These are phyloP conservation scores for Eupeodes latifasciatus DNA, from an alignment of 2,888 invertebrate genomes.

Conservation along the genomic window DNA sequence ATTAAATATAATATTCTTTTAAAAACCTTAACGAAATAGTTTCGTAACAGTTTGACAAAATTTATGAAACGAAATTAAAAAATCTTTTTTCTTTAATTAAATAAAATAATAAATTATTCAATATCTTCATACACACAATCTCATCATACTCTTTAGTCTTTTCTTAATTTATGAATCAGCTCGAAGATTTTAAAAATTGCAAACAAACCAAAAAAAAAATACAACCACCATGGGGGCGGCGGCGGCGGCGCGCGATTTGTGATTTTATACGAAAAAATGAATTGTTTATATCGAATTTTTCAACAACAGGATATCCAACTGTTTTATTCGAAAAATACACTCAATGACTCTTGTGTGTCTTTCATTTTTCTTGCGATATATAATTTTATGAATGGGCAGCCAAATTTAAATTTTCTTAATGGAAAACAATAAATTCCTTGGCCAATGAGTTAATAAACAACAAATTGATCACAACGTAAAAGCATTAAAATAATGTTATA, in stretches of 20 bases:
- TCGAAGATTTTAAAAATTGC: background rate
- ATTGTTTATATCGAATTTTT: slow-evolving; percentile 40
- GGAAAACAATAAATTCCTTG: slow-evolving; percentile 29
- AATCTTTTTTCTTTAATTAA: too few species aligned
- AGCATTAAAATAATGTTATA: background rate
- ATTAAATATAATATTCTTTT: too few species aligned
- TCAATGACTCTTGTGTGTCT: slow-evolving; percentile 12
- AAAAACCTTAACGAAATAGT: too few species aligned
- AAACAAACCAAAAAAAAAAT: background rate
- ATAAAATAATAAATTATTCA: too few species aligned
- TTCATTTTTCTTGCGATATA: slow-evolving; percentile 7
- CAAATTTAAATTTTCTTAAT: slow-evolving; percentile 47
- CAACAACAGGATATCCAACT: slow-evolving; percentile 60
- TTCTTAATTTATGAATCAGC: background rate
- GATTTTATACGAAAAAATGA: background rate
- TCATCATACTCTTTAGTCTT: background rate
- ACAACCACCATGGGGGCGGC: background rate
- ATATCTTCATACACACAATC: too few species aligned
- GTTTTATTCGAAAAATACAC: slow-evolving; percentile 41
- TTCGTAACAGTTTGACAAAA: too few species aligned
- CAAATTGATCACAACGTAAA: slow-evolving; percentile 26
- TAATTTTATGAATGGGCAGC: slow-evolving; percentile 54
- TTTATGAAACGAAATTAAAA: too few species aligned
- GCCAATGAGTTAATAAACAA: slow-evolving; percentile 41
- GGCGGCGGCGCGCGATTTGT: background rate